Base-by-base conservation (phyloP, 1,140 invertebrate genomes). In the Tetramorium simillimum region DNA sequence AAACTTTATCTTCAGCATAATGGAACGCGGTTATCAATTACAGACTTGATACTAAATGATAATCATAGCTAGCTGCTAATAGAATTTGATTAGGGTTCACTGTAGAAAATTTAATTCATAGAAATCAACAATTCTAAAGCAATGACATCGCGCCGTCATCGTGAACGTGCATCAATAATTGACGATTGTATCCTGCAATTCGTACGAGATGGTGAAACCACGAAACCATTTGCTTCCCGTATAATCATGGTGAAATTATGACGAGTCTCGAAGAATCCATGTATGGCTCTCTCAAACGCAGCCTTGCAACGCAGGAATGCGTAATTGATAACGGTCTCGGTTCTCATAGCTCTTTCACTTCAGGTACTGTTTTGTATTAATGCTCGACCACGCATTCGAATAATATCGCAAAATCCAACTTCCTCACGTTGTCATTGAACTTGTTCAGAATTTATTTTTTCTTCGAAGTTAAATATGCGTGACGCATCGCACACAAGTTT, bases 311-410 rank as follows among this genome's bases (percentile, higher is more conserved):
- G 33, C 37, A 70, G 63, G 80, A 85, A 87, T 87, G 86, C 86
- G 81, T 84, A 84, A 87, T 87, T 85, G 86, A 86, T 86, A 84
- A 86, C 85, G 85, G 85, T 86, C 85, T 62, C 78, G 76, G 75
- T 78, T 67, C 33, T 85, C 73, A 33, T 85, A 62, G 75, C 62
- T 86, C 85, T 86, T 81, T 80, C 85, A 80, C 85, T 80, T 86
- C 73, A 46, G 69, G 69, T 60, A 82, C 80, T 84, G 53, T 84
- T 84, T 84, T 75, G n/a, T 84, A 84, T 84, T 75, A 84, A 84
- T 75, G 69, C 53, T 62, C 40, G 53, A 16, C 18, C 53, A 75
- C 10, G 43, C 80, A 46, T 60, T 75, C 40, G 14, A 75, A 62
- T 84, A 75, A 84, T 75, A 73, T 84, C 56, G 69, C n/a, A n/a